Evolutionary conservation across 2,888 invertebrate genomes (phyloP), one percentile per base, ranked within the genome.

Genomic region (Hydrotaea cyrtoneurina): DNA sequence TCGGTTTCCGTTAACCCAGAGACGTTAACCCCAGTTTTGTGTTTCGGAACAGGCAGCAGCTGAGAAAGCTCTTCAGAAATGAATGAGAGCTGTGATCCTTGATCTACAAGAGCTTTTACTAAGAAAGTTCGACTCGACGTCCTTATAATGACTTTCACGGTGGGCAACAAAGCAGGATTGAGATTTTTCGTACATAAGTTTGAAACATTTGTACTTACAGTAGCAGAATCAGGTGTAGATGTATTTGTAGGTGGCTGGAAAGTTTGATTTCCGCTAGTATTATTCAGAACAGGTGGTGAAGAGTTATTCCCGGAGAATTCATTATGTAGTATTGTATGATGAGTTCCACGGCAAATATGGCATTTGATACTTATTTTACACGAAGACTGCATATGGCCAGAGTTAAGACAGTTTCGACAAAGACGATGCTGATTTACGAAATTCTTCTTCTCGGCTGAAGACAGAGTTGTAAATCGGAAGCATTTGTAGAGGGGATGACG

Each of bases 401-500:
- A 11, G 17, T 77, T 64, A 2, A 84, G 55, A 43, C 82, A 82
- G 17, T 85, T 85, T 17, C 50, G 8, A 15, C 74, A 82, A 0
- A 82, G 11, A 0, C 39, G 66, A 17, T 74, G 13, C 15, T 69
- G 31, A 17, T 64, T 59, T 15, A 82, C 31, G 2, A 81, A 36
- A 10, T 50, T 64, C 43, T 84, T 78, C 46, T 78, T 80, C 10
- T 85, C 73, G 0, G 71, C 7, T 15, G 76, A 78, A 17, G 73
- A 23, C 8, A 83, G 53, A 0, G 73, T 69, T 17, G 80, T n/a
- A 50, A 84, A 78, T 62, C 57, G 39, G 26, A 81, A 81, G 5
- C 81, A 85, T 64, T 83, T 78, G 71, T 80, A 80, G 2, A 84
- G 71, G 0, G 36, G 80, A 39, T 84, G 83, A 23, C 78, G 69